phyloP scores from a whole-genome alignment of 2,797 vertebrate genomes.

The Mus minutoides region DNA sequence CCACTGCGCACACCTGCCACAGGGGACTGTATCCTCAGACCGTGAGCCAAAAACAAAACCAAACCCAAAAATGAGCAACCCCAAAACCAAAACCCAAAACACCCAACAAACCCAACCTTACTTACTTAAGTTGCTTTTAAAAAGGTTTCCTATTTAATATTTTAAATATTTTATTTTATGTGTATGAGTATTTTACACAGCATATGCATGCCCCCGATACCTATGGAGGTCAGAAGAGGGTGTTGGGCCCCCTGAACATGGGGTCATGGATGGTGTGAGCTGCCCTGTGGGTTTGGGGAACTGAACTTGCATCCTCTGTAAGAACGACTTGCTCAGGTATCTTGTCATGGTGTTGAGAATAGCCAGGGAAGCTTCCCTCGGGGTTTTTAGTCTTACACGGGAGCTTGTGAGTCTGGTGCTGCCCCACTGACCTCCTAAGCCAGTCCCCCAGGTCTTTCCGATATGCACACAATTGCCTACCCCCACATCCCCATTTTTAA shows the following conservation, averaged over 20 bases:
- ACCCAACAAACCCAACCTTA: neutral
- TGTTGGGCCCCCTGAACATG: neutral
- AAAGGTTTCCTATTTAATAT: neutral
- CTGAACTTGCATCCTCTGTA: no score
- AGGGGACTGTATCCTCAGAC: neutral
- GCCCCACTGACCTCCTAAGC: neutral
- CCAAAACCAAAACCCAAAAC: neutral
- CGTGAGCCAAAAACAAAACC: neutral
- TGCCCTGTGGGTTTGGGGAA: neutral
- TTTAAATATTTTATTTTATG: neutral
- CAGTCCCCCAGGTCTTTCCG: neutral
- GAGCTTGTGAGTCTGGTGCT: neutral
- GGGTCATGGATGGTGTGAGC: neutral
- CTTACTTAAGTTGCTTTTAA: neutral
- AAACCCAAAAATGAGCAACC: neutral
- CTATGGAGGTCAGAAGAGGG: neutral
- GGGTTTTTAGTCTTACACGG: neutral
- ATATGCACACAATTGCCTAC: rapidly evolving
- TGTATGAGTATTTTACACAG: neutral
- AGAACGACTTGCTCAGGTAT: neutral
- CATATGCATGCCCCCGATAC: no score
- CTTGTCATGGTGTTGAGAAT: neutral
- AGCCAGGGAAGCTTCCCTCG: no score
- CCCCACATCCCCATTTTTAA: no score
- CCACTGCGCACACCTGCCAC: neutral